Evolutionary conservation across 2,888 invertebrate genomes (phyloP).

Genomic region (Apamea crenata): DNA sequence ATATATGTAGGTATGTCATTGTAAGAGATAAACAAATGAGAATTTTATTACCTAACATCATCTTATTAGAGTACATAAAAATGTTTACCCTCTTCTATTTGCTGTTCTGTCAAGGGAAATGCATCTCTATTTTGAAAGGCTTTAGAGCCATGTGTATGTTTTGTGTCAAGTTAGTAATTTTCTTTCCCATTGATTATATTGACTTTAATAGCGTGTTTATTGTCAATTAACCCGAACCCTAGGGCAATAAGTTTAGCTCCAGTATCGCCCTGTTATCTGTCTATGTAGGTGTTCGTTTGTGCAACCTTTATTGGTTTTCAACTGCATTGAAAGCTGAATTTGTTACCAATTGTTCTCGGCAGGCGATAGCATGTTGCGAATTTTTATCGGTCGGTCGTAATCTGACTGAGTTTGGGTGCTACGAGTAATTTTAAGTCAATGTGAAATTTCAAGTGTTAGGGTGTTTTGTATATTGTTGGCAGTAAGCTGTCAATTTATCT

Average conservation of each 20-base stretch:
- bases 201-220: constrained; percentile 73
- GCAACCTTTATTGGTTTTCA: constrained; percentile 50
- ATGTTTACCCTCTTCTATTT: background rate
- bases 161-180: constrained; percentile 30
- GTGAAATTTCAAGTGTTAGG: background rate
- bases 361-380: constrained; percentile 1
- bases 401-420: background rate
- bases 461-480: background rate
- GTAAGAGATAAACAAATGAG: constrained; percentile 59
- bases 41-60: constrained; percentile 58
- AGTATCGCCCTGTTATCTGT: constrained; percentile 45
- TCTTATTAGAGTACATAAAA: constrained; percentile 54
- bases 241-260: constrained; percentile 51
- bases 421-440: background rate
- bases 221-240: constrained; percentile 69
- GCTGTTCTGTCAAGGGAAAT: constrained; percentile 8
- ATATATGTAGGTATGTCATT: constrained; percentile 40
- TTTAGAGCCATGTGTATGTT: constrained; percentile 1
- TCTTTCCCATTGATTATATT: constrained; percentile 57
- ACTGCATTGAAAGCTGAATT: constrained; percentile 37
- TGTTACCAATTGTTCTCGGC: constrained; percentile 36
- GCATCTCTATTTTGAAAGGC: background rate
- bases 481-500: background rate
- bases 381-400: constrained; percentile 43
- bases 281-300: constrained; percentile 58